Evolutionary conservation across 2,113 vertebrate species (phyloP).

Genomic region (Tachysurus fulvidraco): DNA sequence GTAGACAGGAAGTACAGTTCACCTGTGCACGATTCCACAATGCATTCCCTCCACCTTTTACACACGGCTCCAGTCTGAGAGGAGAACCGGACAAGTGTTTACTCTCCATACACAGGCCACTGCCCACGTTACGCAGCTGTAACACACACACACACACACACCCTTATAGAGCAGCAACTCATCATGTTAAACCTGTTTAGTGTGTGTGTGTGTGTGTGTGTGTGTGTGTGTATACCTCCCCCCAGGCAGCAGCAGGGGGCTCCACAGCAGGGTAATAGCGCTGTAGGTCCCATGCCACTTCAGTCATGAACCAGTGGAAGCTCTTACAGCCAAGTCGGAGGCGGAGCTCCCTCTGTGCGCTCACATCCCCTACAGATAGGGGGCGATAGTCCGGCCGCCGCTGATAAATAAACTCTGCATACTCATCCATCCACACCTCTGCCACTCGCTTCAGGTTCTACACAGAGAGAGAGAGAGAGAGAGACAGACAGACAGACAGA

Average conservation of each 20-base stretch:
- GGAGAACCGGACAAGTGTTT: constrained; percentile 90
- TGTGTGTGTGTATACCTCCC: constrained; percentile 77
- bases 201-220: background rate
- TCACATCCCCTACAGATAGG: constrained; percentile 88
- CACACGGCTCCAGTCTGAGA: constrained; percentile 84
- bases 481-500: background rate
- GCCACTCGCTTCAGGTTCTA: constrained; percentile 97
- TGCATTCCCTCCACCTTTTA: constrained; percentile 81
- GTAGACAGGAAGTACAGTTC: constrained; percentile 20
- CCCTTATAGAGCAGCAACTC: background rate
- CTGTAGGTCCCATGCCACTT: constrained; percentile 95
- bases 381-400: constrained; percentile 94
- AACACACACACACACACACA: constrained; percentile 40
- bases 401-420: constrained; percentile 92
- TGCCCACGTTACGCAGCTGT: constrained; percentile 84
- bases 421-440: constrained; percentile 99
- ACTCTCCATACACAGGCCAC: constrained; percentile 83
- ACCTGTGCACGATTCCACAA: constrained; percentile 93
- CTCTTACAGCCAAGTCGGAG: constrained; percentile 83
- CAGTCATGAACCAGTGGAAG: constrained; percentile 96
- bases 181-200: background rate
- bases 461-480: background rate
- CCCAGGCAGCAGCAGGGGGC: constrained; percentile 92
- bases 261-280: constrained; percentile 95
- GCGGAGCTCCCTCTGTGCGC: constrained; percentile 86